Conservation (phyloP, 2,888 invertebrate species). For the Volucella inflata region DNA sequence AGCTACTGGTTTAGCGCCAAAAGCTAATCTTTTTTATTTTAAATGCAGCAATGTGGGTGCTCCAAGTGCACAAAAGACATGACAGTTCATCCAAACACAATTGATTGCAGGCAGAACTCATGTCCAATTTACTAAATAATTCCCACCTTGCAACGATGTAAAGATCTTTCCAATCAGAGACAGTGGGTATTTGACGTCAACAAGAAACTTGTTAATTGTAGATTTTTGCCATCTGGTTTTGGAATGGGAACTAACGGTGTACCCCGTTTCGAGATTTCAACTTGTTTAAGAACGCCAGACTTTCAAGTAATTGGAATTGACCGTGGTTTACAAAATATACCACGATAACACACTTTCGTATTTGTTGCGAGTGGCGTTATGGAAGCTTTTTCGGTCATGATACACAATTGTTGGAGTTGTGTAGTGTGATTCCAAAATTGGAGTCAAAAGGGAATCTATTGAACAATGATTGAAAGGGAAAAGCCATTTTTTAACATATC, state of each 20-base stretch:
- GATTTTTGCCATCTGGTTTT: constrained; percentile 20
- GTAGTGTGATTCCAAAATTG: no score
- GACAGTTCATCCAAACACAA: constrained; percentile 13
- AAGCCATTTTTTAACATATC: no score
- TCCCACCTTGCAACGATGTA: constrained; percentile 15
- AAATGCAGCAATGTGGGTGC: no score
- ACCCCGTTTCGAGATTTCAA: constrained; percentile 12
- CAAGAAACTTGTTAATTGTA: no score
- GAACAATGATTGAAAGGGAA: no score
- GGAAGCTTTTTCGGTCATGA: no score
- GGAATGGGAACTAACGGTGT: constrained; percentile 26
- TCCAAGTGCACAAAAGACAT: not conserved
- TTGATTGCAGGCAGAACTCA: constrained; percentile 23
- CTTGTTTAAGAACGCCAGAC: not conserved
- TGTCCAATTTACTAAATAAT: constrained; percentile 19
- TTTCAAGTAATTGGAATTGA: constrained; percentile 38
- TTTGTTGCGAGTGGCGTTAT: no score
- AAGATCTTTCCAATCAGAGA: constrained; percentile 9
- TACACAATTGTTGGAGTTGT: no score
- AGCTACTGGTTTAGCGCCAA: constrained; percentile 35
- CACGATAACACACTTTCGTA: no score
- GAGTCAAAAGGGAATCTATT: no score
- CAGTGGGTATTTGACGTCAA: constrained; percentile 3
- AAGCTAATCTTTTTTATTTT: constrained; percentile 9
- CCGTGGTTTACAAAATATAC: constrained; percentile 51